Base-by-base conservation (phyloP, 2,113 vertebrate genomes). In the Hippolais icterina region DNA sequence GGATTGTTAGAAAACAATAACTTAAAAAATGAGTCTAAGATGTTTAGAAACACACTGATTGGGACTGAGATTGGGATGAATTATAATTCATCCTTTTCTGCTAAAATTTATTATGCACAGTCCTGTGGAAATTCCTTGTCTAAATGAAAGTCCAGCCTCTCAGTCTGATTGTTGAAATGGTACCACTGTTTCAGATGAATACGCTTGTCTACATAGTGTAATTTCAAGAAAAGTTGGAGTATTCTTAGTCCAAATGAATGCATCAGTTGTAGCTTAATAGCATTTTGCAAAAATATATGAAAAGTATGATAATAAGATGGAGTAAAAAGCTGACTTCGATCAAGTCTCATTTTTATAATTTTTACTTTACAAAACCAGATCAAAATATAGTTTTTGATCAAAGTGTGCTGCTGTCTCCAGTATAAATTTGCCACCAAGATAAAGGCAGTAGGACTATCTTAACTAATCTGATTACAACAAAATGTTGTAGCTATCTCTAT, bases 141-240 rank as follows among this genome's bases (percentile, higher is more conserved):
- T 56, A 77, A 66, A 31, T 37, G 27, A 15, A 85, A 79, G 18
- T 64, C 19, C 16, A 47, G 9, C 47, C 21, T 84, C 15, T 88
- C 41, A 53, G 23, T 59, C 10, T 75, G 17, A 29, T 18, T 80
- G n/a, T 44, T 80, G 33, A 76, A 83, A 76, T 25, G 5, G 15
- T 39, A 35, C 4, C 28, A 37, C 3, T 27, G 14, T 47, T 83
- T 54, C 21, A 52, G 37, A 19, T 52, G 12, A 28, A 14, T 52
- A 16, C 6, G 5, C 2, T 56, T 85, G n/a, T 63, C 15, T 52
- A 0, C 20, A n/a, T 6, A 59, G 9, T 5, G 3, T 33, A 4
- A 57, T 65, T 87, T 86, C 39, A 59, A 49, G 20, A 83, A 59
- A 42, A 65, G 5, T 0, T 77, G 18, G 7, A 6, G 3, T 72